phyloP scores from a whole-genome alignment of 2,113 vertebrate species.

The Albula goreensis region DNA sequence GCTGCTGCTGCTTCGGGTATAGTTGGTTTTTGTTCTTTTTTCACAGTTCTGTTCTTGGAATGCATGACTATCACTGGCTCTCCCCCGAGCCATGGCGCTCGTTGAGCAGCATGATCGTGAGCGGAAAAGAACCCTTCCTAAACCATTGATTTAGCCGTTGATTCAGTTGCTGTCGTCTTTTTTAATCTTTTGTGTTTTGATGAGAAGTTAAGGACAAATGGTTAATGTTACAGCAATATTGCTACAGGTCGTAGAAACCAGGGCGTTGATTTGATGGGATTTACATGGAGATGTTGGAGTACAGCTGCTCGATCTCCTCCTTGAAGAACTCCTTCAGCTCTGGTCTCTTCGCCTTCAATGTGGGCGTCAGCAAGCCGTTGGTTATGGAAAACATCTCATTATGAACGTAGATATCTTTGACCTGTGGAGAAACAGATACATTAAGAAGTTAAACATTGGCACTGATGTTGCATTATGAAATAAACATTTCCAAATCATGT shows the following conservation, averaged over 20 bases:
- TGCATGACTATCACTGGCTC: conserved; percentile 34
- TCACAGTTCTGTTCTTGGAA: conserved; percentile 22
- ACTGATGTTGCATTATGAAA: background rate
- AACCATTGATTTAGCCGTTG: conserved; percentile 25
- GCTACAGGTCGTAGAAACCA: conserved; percentile 60
- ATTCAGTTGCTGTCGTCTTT: conserved; percentile 26
- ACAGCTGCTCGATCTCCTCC: conserved; percentile 87
- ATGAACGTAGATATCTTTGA: conserved; percentile 94
- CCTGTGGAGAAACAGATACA: conserved; percentile 64
- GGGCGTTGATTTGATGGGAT: conserved; percentile 56
- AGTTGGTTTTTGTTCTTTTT: conserved; percentile 29
- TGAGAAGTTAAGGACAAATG: conserved; percentile 50
- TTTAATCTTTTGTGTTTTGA: conserved; percentile 50
- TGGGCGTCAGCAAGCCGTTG: conserved; percentile 94
- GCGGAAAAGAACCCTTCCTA: conserved; percentile 16
- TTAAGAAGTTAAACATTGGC: conserved; percentile 10
- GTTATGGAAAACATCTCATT: conserved; percentile 91
- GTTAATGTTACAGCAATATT: conserved; percentile 59
- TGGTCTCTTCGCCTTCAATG: conserved; percentile 90
- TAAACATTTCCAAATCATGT: too few species aligned
- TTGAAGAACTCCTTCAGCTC: conserved; percentile 95
- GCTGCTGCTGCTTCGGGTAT: conserved; percentile 11
- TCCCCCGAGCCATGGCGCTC: background rate
- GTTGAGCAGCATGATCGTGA: background rate
- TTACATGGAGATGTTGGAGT: conserved; percentile 85